Percentiles rank a stretch among this genome's conserved stretches.
Evolutionary conservation across 2,888 invertebrate genomes (phyloP).

Genomic region (Sarcophaga subvicina): DNA sequence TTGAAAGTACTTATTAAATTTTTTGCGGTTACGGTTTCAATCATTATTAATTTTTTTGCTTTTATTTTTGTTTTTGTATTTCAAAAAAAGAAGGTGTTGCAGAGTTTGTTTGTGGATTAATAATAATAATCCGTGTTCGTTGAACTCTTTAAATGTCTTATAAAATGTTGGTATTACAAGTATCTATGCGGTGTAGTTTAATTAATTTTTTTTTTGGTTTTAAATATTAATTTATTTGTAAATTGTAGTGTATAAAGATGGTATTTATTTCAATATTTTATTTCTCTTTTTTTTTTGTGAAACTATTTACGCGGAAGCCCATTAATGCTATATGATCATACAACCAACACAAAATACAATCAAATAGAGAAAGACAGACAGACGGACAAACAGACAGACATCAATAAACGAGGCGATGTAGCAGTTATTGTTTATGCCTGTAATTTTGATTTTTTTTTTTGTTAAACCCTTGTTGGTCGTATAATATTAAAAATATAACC

Average conservation of each 20-base stretch:
- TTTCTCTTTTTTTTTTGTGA: slow-evolving; percentile 35
- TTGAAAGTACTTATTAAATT: not conserved
- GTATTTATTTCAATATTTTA: slow-evolving; percentile 33
- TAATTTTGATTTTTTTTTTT: slow-evolving; percentile 10
- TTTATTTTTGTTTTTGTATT: too few relatives aligned
- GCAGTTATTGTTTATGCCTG: slow-evolving; percentile 19
- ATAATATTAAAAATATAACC: not conserved
- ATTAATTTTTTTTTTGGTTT: not conserved
- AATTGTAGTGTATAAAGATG: slow-evolving; percentile 41
- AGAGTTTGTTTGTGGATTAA: not conserved
- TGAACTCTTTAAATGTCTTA: slow-evolving; percentile 39
- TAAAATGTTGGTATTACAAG: slow-evolving; percentile 9
- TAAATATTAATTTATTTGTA: slow-evolving; percentile 23
- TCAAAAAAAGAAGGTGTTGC: slow-evolving; percentile 40
- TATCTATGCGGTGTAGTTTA: not conserved
- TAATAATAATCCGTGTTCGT: slow-evolving; percentile 19
- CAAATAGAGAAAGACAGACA: not conserved
- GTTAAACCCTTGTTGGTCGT: not conserved
- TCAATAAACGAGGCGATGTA: not conserved
- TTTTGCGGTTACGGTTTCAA: not conserved
- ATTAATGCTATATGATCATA: slow-evolving; percentile 58
- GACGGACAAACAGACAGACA: slow-evolving; percentile 4
- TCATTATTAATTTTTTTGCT: not conserved
- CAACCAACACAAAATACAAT: not conserved
- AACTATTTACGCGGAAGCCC: slow-evolving; percentile 65